A percentile compares a stretch with the other conserved stretches of the same genome.
Evolutionary conservation across 2,113 vertebrate genomes (phyloP).

Genomic region (Alethe diademata): DNA sequence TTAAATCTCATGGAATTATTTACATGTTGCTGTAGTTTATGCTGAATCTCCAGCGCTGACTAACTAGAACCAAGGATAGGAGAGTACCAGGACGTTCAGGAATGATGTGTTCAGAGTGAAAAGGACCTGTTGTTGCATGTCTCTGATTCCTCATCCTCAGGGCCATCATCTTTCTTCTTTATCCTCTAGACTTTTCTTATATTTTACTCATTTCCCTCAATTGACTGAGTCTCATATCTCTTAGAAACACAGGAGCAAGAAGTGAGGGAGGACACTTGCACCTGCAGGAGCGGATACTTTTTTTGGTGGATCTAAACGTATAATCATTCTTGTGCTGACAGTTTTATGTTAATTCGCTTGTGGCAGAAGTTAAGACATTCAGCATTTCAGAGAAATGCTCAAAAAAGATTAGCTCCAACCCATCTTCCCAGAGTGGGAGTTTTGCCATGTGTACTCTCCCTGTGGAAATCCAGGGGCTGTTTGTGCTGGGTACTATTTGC

Average conservation of each 20-base stretch:
- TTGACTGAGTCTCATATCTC: neutral
- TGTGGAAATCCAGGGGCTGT: neutral
- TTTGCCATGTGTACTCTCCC: neutral
- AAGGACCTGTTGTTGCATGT: neutral
- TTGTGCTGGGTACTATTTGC: neutral
- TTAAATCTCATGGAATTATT: neutral
- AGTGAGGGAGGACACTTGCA: neutral
- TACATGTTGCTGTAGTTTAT: neutral
- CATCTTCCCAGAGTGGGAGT: neutral
- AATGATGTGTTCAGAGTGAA: neutral
- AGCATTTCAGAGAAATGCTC: neutral
- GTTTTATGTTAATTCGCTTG: neutral
- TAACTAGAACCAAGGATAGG: neutral
- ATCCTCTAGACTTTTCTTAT: neutral
- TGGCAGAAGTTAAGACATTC: neutral
- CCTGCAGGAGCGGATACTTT: neutral
- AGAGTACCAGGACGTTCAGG: neutral
- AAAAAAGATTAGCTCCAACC: neutral
- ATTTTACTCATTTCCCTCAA: neutral
- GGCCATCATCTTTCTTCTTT: fast-evolving
- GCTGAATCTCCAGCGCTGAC: neutral
- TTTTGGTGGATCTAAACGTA: neutral
- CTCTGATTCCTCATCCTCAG: neutral
- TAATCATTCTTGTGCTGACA: neutral
- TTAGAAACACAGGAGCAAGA: neutral